Evolutionary conservation across 1,140 invertebrate genomes (phyloP).

Genomic region (Cecropterus lyciades): DNA sequence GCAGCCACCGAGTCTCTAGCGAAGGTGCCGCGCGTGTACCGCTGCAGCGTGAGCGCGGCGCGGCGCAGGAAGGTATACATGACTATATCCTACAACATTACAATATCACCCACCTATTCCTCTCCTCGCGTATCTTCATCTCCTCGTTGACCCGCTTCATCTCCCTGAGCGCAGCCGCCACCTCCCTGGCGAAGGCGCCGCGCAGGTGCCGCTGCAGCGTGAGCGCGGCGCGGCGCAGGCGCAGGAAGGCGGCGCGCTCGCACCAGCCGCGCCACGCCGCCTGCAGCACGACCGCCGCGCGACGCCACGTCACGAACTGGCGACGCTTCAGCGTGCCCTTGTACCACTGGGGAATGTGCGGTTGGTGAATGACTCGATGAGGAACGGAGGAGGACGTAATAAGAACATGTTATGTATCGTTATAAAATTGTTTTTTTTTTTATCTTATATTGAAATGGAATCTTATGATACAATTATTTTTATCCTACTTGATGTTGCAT

Average conservation of each 20-base stretch:
- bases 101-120: slow-evolving; percentile 84
- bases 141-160: slow-evolving; percentile 97
- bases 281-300: slow-evolving; percentile 92
- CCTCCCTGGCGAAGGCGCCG: slow-evolving; percentile 95
- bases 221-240: slow-evolving; percentile 92
- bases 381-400: too few relatives aligned
- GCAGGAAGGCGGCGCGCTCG: slow-evolving; percentile 92
- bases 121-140: slow-evolving; percentile 91
- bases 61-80: too few relatives aligned
- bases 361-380: too few relatives aligned
- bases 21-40: slow-evolving; percentile 94
- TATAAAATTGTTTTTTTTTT: too few relatives aligned
- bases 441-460: too few relatives aligned
- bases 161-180: slow-evolving; percentile 93
- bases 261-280: slow-evolving; percentile 95
- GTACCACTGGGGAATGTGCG: slow-evolving; percentile 67
- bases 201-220: slow-evolving; percentile 95
- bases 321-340: slow-evolving; percentile 82
- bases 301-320: slow-evolving; percentile 88
- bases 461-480: too few relatives aligned
- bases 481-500: too few relatives aligned
- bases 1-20: slow-evolving; percentile 94
- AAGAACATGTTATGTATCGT: too few relatives aligned
- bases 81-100: too few relatives aligned
- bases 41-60: slow-evolving; percentile 95